Conservation (phyloP, 2,888 invertebrate species). For the Agonopterix subpropinquella region DNA sequence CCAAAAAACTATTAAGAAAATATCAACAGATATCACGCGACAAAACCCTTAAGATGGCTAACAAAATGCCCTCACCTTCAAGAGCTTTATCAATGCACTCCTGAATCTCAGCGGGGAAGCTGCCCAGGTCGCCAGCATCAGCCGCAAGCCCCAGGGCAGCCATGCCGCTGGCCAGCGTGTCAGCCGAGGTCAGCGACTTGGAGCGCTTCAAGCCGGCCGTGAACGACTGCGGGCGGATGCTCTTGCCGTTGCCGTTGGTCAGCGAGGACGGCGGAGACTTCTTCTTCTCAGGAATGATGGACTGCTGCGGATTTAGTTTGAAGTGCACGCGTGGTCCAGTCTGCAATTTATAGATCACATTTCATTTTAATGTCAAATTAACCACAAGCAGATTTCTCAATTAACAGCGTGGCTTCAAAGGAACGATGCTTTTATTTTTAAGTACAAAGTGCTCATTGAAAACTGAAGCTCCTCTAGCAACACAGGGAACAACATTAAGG, state of each 20-base stretch:
- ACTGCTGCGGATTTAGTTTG: slow-evolving; percentile 66
- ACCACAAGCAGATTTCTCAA: too few relatives aligned
- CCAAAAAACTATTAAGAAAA: too few relatives aligned
- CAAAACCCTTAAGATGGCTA: too few relatives aligned
- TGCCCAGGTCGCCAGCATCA: slow-evolving; percentile 84
- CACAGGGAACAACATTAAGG: too few relatives aligned
- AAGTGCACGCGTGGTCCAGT: slow-evolving; percentile 77
- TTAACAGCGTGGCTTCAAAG: too few relatives aligned
- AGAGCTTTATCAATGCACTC: slow-evolving; percentile 83
- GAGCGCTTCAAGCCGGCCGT: slow-evolving; percentile 82
- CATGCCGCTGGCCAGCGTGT: slow-evolving; percentile 80
- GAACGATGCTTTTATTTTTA: too few relatives aligned
- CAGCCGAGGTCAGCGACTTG: slow-evolving; percentile 87
- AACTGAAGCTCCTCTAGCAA: too few relatives aligned
- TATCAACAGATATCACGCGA: too few relatives aligned
- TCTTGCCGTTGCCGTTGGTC: slow-evolving; percentile 62
- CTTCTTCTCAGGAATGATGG: slow-evolving; percentile 61
- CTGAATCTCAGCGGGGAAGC: slow-evolving; percentile 84
- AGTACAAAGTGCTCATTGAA: too few relatives aligned
- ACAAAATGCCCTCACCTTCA: slow-evolving; percentile 66
- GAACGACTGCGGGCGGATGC: slow-evolving; percentile 58
- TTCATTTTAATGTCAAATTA: too few relatives aligned
- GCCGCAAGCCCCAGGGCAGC: slow-evolving; percentile 81
- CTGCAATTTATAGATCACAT: slow-evolving; percentile 28
- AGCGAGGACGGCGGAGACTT: slow-evolving; percentile 60